Evolutionary conservation across 2,888 invertebrate species (phyloP).

Genomic region (Mayetiola destructor): DNA sequence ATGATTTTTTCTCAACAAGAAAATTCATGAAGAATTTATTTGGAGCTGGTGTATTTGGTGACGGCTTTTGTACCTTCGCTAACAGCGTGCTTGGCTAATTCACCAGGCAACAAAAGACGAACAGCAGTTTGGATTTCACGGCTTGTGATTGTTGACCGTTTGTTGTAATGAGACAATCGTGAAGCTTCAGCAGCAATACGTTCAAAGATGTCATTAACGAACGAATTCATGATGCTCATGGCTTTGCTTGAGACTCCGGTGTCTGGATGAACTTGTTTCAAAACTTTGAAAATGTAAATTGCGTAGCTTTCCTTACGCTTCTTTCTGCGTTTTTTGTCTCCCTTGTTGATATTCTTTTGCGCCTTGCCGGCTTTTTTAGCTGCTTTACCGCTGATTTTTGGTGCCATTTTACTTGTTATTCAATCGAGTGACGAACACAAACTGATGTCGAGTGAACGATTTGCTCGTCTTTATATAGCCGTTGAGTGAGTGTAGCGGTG

Average conservation of each 20-base stretch:
- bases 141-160: constrained; percentile 31
- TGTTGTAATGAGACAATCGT: constrained; percentile 44
- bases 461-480: background rate
- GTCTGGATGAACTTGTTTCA: constrained; percentile 46
- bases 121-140: constrained; percentile 56
- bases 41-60: constrained; percentile 41
- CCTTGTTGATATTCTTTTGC: constrained; percentile 42
- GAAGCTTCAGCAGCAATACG: constrained; percentile 36
- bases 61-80: constrained; percentile 51
- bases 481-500: background rate
- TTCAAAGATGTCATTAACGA: constrained; percentile 44
- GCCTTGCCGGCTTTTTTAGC: constrained; percentile 42
- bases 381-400: constrained; percentile 33
- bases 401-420: constrained; percentile 21
- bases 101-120: constrained; percentile 51
- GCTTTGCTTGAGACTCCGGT: constrained; percentile 49
- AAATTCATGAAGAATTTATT: no score
- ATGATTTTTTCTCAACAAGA: background rate
- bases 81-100: constrained; percentile 56
- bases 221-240: constrained; percentile 60
- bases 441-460: background rate
- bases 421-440: background rate
- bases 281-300: constrained; percentile 41
- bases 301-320: background rate
- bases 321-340: constrained; percentile 40